Base-by-base conservation (phyloP, 64 coral and sea anemone species). In the Stichodactyla mertensii region DNA sequence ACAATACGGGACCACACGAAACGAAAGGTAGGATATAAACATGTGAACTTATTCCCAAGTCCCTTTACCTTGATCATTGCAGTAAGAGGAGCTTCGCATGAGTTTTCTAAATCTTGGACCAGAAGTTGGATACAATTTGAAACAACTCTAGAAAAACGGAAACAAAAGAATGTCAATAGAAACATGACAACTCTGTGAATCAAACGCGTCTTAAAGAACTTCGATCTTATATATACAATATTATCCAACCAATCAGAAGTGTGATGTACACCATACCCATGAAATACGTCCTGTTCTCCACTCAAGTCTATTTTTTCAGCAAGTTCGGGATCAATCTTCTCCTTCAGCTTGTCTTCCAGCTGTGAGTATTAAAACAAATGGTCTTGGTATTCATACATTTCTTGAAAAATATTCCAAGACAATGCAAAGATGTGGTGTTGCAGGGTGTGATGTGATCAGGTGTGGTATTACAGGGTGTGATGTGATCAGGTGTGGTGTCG, bases 51-150 rank as follows among this genome's bases (percentile, higher is more conserved):
- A 45, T 45, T 45, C 36, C 31, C 31, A 36, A 36, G 31, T 57
- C 0, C 0, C 14, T 58, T 58, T 88, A 99, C 97, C 91, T 99
- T 99, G n/a, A 92, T 89, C 90, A 99, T 95, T 16, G 97, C 97
- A 74, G 97, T 99, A 24, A 99, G 61, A 0, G 97, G 97, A 27
- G 97, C 97, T 90, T 99, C 96, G 71, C 96, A 98, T 45, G 96
- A 93, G 86, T 92, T 98, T 83, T 98, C 96, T 55, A 92, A 82
- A 61, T 98, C 96, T 85, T 98, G 96, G 4, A 98, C 96, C 20
- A 98, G 82, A 26, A 98, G 93, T 55, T 98, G 96, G 55, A 98
- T 98, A 86, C 92, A 98, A 79, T 95, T 98, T 85, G 96, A 98
- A 88, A 98, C 93, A 19, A 98, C 96, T 52, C 95, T 98, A 87